These are phyloP conservation scores for Drosophila niveifrons DNA, from an alignment of 2,888 invertebrate species.

Conservation along the genomic window DNA sequence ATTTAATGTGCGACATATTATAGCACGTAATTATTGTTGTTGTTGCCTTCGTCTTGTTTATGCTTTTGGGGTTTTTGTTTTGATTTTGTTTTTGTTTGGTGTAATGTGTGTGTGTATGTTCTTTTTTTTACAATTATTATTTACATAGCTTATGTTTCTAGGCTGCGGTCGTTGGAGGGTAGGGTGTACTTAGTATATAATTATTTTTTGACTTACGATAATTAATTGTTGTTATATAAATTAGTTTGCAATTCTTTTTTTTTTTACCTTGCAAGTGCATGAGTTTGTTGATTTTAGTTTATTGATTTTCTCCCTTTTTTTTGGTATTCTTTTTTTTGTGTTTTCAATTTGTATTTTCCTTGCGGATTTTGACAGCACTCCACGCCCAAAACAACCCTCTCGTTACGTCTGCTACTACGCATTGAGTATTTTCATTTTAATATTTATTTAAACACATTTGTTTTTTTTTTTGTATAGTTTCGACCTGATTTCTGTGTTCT, in stretches of 20 bases:
- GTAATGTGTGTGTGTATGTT: conserved; percentile 18
- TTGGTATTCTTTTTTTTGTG: conserved; percentile 24
- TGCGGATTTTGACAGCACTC: conserved; percentile 37
- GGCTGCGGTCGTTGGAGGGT: conserved; percentile 74
- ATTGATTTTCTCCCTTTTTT: conserved; percentile 52
- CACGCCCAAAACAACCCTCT: conserved; percentile 21
- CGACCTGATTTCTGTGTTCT: conserved; percentile 33
- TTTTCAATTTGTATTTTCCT: conserved; percentile 33
- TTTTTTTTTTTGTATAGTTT: conserved; percentile 25
- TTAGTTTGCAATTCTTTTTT: conserved; percentile 56
- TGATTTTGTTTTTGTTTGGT: conserved; percentile 17
- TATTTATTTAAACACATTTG: conserved; percentile 31
- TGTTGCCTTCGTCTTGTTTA: conserved; percentile 34
- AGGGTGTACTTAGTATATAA: conserved; percentile 77
- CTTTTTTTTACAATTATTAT: conserved; percentile 73
- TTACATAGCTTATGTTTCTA: conserved; percentile 74
- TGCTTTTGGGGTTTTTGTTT: conserved; percentile 19
- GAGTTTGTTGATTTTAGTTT: conserved; percentile 63
- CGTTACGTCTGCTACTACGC: conserved; percentile 3
- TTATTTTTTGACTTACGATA: conserved; percentile 72
- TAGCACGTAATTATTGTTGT: conserved; percentile 50
- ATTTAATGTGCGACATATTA: conserved; percentile 28
- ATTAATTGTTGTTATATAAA: conserved; percentile 71
- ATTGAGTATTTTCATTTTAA: conserved; percentile 33
- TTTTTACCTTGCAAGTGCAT: conserved; percentile 52